Conservation (phyloP, 2,113 vertebrate species). For the Salvelinus alpinus region DNA sequence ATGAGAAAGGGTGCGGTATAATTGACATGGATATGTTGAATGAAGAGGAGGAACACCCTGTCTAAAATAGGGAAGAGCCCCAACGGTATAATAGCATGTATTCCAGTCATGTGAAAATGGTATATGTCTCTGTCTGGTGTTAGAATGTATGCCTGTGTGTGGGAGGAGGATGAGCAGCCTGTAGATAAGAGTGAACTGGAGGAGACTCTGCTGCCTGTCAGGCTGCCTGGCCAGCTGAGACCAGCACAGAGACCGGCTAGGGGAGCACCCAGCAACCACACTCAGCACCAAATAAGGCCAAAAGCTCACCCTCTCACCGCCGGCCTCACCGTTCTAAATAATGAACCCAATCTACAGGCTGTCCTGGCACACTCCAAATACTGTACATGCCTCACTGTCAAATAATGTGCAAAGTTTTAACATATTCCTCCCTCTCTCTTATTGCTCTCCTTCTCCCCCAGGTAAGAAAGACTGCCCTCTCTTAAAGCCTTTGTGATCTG, state of each 20-base stretch:
- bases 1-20: not conserved
- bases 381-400: not conserved
- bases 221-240: constrained; percentile 49
- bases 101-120: constrained; percentile 11
- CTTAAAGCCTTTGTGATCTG: constrained; percentile 31
- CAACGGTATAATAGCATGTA: not conserved
- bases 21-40: too few species aligned
- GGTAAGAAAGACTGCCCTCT: constrained; percentile 68
- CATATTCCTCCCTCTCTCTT: constrained; percentile 33
- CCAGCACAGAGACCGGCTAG: constrained; percentile 23
- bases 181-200: constrained; percentile 16
- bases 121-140: constrained; percentile 1
- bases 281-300: constrained; percentile 71
- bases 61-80: not conserved
- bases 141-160: constrained; percentile 11
- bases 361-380: constrained; percentile 32
- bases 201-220: constrained; percentile 24
- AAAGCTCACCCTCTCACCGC: constrained; percentile 23
- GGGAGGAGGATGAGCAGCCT: constrained; percentile 1
- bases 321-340: too few species aligned
- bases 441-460: constrained; percentile 46
- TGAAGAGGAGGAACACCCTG: not conserved
- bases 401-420: constrained; percentile 29
- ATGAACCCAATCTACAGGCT: constrained; percentile 13
- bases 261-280: constrained; percentile 24